Base-by-base conservation (phyloP, 2,797 vertebrate genomes). In the Coranthus polyacanthus region DNA sequence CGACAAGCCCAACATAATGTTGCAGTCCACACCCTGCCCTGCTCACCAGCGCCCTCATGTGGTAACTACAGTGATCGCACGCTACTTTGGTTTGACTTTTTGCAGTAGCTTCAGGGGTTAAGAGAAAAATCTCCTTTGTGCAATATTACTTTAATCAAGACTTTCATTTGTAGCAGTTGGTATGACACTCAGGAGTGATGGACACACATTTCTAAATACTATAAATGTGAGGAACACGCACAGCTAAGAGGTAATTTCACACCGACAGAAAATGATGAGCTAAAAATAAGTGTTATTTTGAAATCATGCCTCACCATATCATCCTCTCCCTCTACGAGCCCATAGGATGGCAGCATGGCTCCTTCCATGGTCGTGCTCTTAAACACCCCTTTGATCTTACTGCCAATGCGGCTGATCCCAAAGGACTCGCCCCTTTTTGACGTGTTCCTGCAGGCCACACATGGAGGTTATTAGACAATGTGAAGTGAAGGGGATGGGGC, bases 311-410 rank as follows among this genome's bases (percentile, higher is more conserved):
- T 95, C 85, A 98, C 97, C 89, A 96, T 95, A 71, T 97, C 96
- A 32, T 98, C 97, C 79, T 97, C 96, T 70, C 95, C 96, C 88
- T 97, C 96, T 6, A 94, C 86, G 84, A 95, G 78, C 37, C 94
- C 96, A 54, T 95, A 94, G 58, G 93, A 96, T 8, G 97, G 97
- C 79, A 98, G 86, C 94, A 98, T 96, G 64, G 96, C 96, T 42
- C 97, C 97, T 83, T 98, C 97, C 97, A 98, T 96, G 12, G 97
- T 96, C 17, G 96, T 97, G 81, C 96, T 98, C 89, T 97, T 98
- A 89, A 98, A 98, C 4, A 98, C 97, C 6, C 96, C 96, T 93
- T 98, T 98, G 80, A 98, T 96, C 92, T 97, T 98, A 79, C 95
- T 98, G 77, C 97, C 96, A 77, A 98, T 97, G 91, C 92, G 95